phyloP scores from a whole-genome alignment of 2,888 invertebrate species.

The Endotricha flammealis region DNA sequence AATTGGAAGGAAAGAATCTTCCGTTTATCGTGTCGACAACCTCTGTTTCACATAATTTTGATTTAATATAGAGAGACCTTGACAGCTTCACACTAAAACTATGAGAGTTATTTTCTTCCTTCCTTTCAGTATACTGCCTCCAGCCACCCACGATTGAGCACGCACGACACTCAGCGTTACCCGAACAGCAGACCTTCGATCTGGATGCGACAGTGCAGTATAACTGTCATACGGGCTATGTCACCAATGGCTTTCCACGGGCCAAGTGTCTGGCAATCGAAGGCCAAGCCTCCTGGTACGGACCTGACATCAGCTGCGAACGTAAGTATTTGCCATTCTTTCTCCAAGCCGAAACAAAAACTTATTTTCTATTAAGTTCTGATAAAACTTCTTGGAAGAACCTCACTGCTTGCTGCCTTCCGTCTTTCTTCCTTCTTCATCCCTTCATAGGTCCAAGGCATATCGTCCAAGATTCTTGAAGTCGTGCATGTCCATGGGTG shows the following conservation, averaged over 20 bases:
- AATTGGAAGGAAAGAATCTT: too few species aligned
- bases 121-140: slow-evolving; percentile 86
- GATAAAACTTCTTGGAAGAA: too few species aligned
- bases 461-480: too few species aligned
- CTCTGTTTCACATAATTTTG: too few species aligned
- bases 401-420: too few species aligned
- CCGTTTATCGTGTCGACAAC: too few species aligned
- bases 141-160: slow-evolving; percentile 90
- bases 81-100: too few species aligned
- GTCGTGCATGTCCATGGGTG: too few species aligned
- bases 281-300: slow-evolving; percentile 95
- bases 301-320: slow-evolving; percentile 97
- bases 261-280: slow-evolving; percentile 96
- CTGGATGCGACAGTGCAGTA: slow-evolving; percentile 94
- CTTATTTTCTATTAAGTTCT: neutral
- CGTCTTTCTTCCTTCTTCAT: too few species aligned
- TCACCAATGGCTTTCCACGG: slow-evolving; percentile 92
- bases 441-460: too few species aligned
- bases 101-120: neutral
- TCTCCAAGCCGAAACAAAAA: neutral
- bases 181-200: slow-evolving; percentile 92
- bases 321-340: slow-evolving; percentile 80
- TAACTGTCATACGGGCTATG: slow-evolving; percentile 96
- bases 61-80: too few species aligned
- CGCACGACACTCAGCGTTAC: slow-evolving; percentile 91